A percentile compares a stretch with the other conserved stretches of the same genome.
These are phyloP conservation scores for Mystacides longicornis DNA, from an alignment of 2,888 invertebrate genomes.

Conservation along the genomic window DNA sequence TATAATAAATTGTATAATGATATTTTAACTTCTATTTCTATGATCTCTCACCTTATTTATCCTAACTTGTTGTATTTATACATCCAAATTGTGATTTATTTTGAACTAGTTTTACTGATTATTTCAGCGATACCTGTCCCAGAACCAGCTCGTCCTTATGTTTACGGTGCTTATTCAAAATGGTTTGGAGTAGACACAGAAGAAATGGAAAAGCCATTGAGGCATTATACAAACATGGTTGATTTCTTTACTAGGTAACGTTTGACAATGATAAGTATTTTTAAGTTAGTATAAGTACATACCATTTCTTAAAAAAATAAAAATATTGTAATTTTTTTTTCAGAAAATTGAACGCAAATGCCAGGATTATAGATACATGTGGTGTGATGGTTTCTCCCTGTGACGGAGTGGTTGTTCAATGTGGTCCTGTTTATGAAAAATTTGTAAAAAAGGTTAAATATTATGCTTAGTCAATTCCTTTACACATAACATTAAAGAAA, in stretches of 20 bases:
- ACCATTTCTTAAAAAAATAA: no score
- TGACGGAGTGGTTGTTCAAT: constrained; percentile 60
- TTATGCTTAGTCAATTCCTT: no score
- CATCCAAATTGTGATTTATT: no score
- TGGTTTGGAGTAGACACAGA: constrained; percentile 52
- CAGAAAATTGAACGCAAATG: constrained; percentile 49
- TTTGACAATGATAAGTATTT: no score
- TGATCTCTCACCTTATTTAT: no score
- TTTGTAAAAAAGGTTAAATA: constrained; percentile 48
- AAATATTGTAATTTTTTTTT: no score
- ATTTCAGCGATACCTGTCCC: constrained; percentile 36
- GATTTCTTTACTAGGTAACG: constrained; percentile 50
- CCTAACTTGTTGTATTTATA: no score
- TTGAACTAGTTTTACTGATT: no score
- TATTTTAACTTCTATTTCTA: no score
- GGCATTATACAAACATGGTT: constrained; percentile 50
- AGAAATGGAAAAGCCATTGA: constrained; percentile 54
- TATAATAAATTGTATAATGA: no score
- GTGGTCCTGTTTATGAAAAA: constrained; percentile 55
- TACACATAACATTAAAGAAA: no score
- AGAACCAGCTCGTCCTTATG: constrained; percentile 43
- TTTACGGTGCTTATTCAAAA: constrained; percentile 47
- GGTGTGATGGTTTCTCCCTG: constrained; percentile 49
- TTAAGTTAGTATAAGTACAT: no score
- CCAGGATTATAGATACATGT: constrained; percentile 44